A percentile compares a stretch with the other conserved stretches of the same genome.
phyloP scores from a whole-genome alignment of 2,113 vertebrate genomes.

The Rhodinocichla rosea region DNA sequence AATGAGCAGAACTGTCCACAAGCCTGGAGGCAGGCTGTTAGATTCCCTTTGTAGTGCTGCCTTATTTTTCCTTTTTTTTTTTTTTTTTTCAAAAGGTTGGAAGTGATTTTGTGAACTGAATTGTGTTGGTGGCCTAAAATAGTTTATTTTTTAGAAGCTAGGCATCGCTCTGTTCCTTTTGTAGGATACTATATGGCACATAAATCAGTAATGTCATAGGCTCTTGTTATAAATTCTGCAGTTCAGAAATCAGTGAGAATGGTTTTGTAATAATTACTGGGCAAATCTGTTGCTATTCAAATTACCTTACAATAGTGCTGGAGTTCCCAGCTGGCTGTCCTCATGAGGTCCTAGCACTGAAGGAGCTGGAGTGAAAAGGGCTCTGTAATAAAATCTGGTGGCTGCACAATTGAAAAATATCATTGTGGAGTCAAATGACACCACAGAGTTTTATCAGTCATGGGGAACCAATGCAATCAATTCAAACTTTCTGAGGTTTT shows the following conservation, averaged over 20 bases:
- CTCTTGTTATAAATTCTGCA: not conserved
- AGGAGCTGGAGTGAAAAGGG: not conserved
- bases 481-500: not conserved
- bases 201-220: not conserved
- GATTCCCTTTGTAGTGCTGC: constrained; percentile 19
- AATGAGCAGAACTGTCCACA: not conserved
- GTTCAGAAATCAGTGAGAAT: not conserved
- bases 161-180: not conserved
- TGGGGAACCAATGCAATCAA: not conserved
- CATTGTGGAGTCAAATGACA: not conserved
- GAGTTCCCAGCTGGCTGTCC: not conserved
- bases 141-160: not conserved
- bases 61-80: not conserved
- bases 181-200: not conserved
- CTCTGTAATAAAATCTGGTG: not conserved
- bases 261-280: not conserved
- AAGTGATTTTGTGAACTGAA: not conserved
- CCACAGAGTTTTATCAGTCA: not conserved
- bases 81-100: not conserved
- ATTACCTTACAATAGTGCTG: not conserved
- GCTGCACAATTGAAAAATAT: not conserved
- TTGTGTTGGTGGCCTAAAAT: not conserved
- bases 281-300: not conserved
- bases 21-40: not conserved
- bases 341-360: not conserved